Base-by-base conservation (phyloP, 2,888 invertebrate species). In the Orthosia gracilis region DNA sequence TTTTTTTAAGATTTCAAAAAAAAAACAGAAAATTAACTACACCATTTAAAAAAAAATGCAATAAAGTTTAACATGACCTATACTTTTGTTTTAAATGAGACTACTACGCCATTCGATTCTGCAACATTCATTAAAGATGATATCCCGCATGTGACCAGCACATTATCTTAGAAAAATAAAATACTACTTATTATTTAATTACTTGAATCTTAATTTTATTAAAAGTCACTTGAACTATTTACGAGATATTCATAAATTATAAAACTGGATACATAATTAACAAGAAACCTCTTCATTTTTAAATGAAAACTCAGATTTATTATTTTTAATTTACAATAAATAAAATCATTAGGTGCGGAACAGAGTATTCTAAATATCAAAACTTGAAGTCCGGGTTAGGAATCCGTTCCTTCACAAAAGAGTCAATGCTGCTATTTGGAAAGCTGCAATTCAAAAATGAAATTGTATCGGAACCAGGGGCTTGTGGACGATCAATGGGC, bases 201-300 rank as follows among this genome's bases (percentile, higher is more conserved):
- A 40, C 40, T 49, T 52, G 47, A 54, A 64, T 71, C 26, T 55
- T 72, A 40, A 65, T 61, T 50, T 65, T 31, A 55, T 49, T 78
- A 79, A 75, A 80, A 81, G 81, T 76, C 81, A 79, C 76, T 75
- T 68, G 81, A 69, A 54, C 68, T 68, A 78, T 80, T 64, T 68
- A 65, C 5, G 12, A 54, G n/a, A 47, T 64, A 2, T 7, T 31
- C 15, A 73, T 79, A 57, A 45, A 50, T 71, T 71, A 62, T 47
- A 50, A 45, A 40, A 65, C 21, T 52, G 5, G 61, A 72, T 62
- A 23, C 23, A 26, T 59, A 17, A 63, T 76, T 76, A 66, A 61
- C 18, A 61, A 7, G 17, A 2, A 52, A 31, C 45, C 52, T 57
- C 45, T 73, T 74, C 13, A 55, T 76, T 57, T 40, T 40, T 40